Evolutionary conservation across 2,888 invertebrate genomes (phyloP), one percentile per base, ranked within the genome.

Genomic region (Torymus auratus): DNA sequence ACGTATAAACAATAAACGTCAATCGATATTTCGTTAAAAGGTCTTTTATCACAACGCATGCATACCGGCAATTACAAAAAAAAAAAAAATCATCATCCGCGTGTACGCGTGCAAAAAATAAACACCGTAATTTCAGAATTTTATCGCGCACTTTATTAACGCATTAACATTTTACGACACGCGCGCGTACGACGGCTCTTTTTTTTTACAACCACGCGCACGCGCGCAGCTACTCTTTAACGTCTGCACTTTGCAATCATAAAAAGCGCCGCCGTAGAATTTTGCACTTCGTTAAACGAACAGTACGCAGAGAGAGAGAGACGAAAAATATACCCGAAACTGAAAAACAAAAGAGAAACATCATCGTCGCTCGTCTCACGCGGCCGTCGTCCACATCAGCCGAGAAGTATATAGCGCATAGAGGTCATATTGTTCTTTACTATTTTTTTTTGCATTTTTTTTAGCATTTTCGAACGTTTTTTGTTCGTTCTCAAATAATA

Each of bases 111-210:
- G 41, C 52, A 72, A 67, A 80, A 65, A 75, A 60, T 81, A 82
- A 82, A 80, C 83, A 84, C 82, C 83, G 83, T 85, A 86, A 86
- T 86, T 86, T 87, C 89, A 88, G 41, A 90, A 89, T 15, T 53
- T 78, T 78, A 78, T 78, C 65, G 58, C 65, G 58, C 20, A 67
- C 64, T 71, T 78, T 78, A 78, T 67, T 67, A 72, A 55, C 67
- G 67, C 65, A 72, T 72, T 78, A 78, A 72, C 64, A 72, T 72
- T 78, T 78, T 72, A 78, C 67, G 78, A 72, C 2, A 53, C 41
- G 7, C 41, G 41, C 41, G 41, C 41, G 7, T 7, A 7, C 41
- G 41, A n/a, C 41, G 41, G 41, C 41, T 41, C 41, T 41, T 41
- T 53, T 53, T 72, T 61, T 55, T 78, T 61, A 41, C 53, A 41